These are phyloP conservation scores for Agrypnia vestita DNA, from an alignment of 1,140 invertebrate genomes.

Conservation along the genomic window DNA sequence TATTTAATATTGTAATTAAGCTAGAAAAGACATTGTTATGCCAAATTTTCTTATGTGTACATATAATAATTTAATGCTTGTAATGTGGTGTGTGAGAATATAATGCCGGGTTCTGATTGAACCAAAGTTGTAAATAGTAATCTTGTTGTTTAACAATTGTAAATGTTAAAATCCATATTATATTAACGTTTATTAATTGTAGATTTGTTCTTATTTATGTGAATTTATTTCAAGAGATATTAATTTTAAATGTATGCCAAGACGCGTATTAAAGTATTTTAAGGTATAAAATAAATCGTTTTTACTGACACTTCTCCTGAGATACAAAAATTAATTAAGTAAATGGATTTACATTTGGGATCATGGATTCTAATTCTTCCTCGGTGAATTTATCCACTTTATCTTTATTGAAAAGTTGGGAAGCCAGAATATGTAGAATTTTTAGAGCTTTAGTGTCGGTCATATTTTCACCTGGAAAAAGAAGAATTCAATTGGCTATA, in stretches of 20 bases:
- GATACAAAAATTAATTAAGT: too few species aligned
- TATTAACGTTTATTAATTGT: constrained; percentile 5
- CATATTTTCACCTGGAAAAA: constrained; percentile 35
- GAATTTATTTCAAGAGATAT: constrained; percentile 32
- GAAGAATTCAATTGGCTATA: too few species aligned
- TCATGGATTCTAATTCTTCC: constrained; percentile 9
- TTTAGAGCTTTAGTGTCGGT: background rate
- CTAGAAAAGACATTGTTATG: background rate
- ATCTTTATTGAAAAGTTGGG: constrained; percentile 12
- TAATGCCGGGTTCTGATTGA: too few species aligned
- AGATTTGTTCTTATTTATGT: constrained; percentile 17
- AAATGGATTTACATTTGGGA: constrained; percentile 20
- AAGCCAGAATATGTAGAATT: constrained; percentile 5
- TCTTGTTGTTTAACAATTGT: background rate
- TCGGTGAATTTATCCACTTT: constrained; percentile 20
- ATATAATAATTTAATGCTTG: constrained; percentile 17
- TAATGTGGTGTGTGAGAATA: background rate
- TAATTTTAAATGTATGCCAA: constrained; percentile 12
- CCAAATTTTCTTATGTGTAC: background rate
- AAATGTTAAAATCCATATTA: background rate
- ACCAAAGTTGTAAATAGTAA: background rate
- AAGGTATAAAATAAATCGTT: constrained; percentile 22
- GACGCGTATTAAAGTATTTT: constrained; percentile 19
- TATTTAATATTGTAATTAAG: constrained; percentile 8
- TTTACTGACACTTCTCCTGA: background rate